Evolutionary conservation across 2,797 vertebrate genomes (phyloP), one percentile per base, ranked within the genome.

Genomic region (Brachymystax lenok): DNA sequence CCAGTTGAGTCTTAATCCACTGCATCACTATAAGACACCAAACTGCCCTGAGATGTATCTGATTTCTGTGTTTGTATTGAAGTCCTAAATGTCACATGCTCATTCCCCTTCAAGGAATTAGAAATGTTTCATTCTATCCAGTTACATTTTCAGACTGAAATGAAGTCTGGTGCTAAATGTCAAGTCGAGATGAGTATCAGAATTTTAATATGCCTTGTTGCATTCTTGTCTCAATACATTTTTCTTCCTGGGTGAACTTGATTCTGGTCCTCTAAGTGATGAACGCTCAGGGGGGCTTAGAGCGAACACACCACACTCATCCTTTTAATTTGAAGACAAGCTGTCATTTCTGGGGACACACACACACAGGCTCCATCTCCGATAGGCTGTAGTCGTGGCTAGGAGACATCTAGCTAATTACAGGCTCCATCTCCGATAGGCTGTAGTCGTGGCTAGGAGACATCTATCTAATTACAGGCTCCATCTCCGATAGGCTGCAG

Each of bases 111-210:
- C 59, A 80, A 2, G 4, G 69, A 72, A 79, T 84, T 76, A 66
- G 66, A 80, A 74, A 86, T 54, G 54, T 83, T 80, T 77, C 64
- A 78, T 86, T 83, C 86, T 75, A 79, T 73, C 16, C 3, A 74
- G 16, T 88, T 87, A 86, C 85, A 88, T 87, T 91, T 91, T 79
- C 70, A 80, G 69, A 82, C 71, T 75, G 76, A 82, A 82, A 84
- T 80, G 52, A 83, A 75, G 63, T 75, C 52, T 8, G 10, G 67
- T 63, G 77, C 52, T 84, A 81, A 90, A 89, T 88, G 85, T 90
- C 86, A 87, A 69, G 63, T 79, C 72, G 67, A 77, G 72, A 85
- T 21, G 3, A 50, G 64, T 71, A 79, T 84, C 69, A 66, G 71
- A 78, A 63, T 30, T 67, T 12, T 7, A 51, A 77, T 78, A 56